Evolutionary conservation across 2,888 invertebrate species (phyloP).

Genomic region (Macaria liturata): DNA sequence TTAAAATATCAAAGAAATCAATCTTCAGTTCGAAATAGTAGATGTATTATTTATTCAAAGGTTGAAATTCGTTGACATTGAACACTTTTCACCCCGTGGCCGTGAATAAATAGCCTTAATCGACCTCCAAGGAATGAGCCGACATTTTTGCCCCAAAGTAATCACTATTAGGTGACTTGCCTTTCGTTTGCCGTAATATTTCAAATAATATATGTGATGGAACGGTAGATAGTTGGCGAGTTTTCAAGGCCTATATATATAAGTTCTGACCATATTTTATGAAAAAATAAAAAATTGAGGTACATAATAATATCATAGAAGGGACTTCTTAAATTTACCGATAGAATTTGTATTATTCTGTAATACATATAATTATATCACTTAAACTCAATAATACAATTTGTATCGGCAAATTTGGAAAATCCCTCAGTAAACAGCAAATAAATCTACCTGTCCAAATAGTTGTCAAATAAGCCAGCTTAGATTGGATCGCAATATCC

Average conservation of each 20-base stretch:
- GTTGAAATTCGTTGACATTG: conserved; percentile 24
- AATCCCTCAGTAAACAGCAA: no score
- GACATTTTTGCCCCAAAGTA: conserved; percentile 18
- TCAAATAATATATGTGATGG: no score
- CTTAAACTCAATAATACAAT: no score
- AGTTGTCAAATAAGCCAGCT: conserved; percentile 2
- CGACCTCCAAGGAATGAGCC: conserved; percentile 18
- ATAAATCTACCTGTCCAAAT: conserved; percentile 7
- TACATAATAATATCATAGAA: no score
- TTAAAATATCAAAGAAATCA: conserved; percentile 18
- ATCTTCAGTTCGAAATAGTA: conserved; percentile 3
- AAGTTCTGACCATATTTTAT: no score
- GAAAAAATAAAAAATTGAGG: no score
- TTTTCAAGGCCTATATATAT: no score
- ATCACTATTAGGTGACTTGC: conserved; percentile 13
- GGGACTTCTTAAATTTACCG: no score
- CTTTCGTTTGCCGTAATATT: neutral
- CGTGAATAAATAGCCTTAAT: conserved; percentile 17
- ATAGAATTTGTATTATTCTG: no score
- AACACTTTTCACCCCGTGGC: conserved; percentile 22
- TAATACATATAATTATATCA: no score
- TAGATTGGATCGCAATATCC: conserved; percentile 11
- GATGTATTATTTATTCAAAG: conserved; percentile 10
- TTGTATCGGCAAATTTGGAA: no score
- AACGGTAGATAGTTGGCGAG: no score